These are phyloP conservation scores for Mechanitis messenoides DNA, from an alignment of 2,888 invertebrate genomes.

Conservation along the genomic window DNA sequence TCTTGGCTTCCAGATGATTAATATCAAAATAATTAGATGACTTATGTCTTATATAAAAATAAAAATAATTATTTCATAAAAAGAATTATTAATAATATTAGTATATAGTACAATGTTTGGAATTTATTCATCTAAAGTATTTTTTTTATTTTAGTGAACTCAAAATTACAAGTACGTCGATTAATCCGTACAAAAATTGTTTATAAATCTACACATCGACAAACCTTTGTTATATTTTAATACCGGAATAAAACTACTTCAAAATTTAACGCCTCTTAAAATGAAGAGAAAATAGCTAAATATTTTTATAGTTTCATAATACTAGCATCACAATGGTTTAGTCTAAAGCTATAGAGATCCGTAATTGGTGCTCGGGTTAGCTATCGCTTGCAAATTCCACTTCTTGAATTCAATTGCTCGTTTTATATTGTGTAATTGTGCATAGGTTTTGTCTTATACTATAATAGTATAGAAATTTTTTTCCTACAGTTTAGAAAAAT, in stretches of 20 bases:
- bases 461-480: slow-evolving; percentile 11
- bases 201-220: no score
- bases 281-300: slow-evolving; percentile 19
- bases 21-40: background rate
- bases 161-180: no score
- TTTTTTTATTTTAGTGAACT: no score
- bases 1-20: background rate
- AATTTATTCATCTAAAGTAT: no score
- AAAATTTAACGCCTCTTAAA: background rate
- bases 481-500: no score
- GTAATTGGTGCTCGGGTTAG: slow-evolving; percentile 35
- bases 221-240: no score
- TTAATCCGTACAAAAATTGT: no score
- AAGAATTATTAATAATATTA: no score
- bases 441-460: slow-evolving; percentile 27
- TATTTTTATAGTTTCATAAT: slow-evolving; percentile 23
- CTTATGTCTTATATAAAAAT: background rate
- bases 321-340: slow-evolving; percentile 28
- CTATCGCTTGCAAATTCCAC: slow-evolving; percentile 36
- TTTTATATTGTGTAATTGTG: slow-evolving; percentile 30
- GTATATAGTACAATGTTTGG: no score
- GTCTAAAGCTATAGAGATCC: slow-evolving; percentile 22
- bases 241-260: no score
- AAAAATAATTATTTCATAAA: background rate
- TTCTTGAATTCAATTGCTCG: slow-evolving; percentile 32